Conservation (phyloP, 2,888 invertebrate genomes). For the Atethmia centrago region DNA sequence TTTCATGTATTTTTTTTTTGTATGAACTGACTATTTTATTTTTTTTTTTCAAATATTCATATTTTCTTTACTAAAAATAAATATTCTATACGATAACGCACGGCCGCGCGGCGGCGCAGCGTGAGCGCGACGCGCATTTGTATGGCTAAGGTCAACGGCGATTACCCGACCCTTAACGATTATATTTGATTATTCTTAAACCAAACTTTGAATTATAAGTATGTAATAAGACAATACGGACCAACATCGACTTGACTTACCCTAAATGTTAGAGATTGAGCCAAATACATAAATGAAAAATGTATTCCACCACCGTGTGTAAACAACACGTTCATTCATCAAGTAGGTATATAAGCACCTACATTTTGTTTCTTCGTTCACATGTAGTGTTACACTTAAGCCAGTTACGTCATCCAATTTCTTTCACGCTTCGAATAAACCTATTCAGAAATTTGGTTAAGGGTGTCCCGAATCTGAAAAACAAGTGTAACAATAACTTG, state of each 20-base stretch:
- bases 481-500: slow-evolving; percentile 42
- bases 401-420: slow-evolving; percentile 53
- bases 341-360: slow-evolving; percentile 28
- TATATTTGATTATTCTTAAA: slow-evolving; percentile 30
- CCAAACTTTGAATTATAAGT: slow-evolving; percentile 28
- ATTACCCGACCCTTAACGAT: slow-evolving; percentile 34
- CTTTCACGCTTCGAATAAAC: slow-evolving; percentile 53
- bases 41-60: too few species aligned
- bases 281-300: slow-evolving; percentile 42
- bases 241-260: slow-evolving; percentile 18
- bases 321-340: slow-evolving; percentile 60
- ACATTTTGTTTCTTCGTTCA: slow-evolving; percentile 39
- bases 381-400: slow-evolving; percentile 28
- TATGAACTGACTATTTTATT: too few species aligned
- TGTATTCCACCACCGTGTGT: slow-evolving; percentile 30
- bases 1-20: too few species aligned
- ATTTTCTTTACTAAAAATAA: too few species aligned
- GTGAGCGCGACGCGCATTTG: too few species aligned
- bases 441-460: slow-evolving; percentile 53
- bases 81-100: too few species aligned
- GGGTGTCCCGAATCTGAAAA: slow-evolving; percentile 39
- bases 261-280: slow-evolving; percentile 28
- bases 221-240: slow-evolving; percentile 18
- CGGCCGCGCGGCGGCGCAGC: too few species aligned
- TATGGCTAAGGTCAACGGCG: too few species aligned